Base-by-base conservation (phyloP, 2,888 invertebrate species). In the Oscheius sp. region DNA sequence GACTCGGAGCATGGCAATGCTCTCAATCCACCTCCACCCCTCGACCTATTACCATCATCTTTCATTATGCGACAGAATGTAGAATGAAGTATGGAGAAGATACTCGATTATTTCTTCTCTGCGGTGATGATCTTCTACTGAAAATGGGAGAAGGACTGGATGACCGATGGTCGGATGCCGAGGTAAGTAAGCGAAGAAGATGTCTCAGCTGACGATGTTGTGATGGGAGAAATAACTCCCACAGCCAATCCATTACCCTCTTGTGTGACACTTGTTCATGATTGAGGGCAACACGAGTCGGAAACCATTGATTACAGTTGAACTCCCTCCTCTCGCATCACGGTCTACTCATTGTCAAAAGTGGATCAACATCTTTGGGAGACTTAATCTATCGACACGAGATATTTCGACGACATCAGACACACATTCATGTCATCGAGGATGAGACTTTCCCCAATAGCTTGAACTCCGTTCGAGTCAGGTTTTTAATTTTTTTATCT, bases 381-480 rank as follows among this genome's bases (percentile, higher is more conserved):
- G 33, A 54, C 17, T 20, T 36, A 2, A 64, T 68, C 50, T 68
- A 68, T 28, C 45, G 45, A 6, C 51, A 45, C 26, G 63, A 68
- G 22, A 36, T 64, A 6, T 57, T 68, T 20, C 44, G 68, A 5
- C 67, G 38, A 12, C 44, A 68, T 56, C 68, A 68, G 56, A 45
- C 44, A 9, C 44, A 64, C 33, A 68, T 68, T 24, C 57, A 45
- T 28, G 12, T 68, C 2, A 63, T 68, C 28, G 68, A 68, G 30
- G 68, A 68, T 33, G 68, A 68, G 20, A 68, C 68, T 2, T 68
- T 56, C 47, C 68, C 68, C 1, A 63, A 51, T 32, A 32, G 56
- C 33, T 14, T 56, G 1, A 45, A 47, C 17, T 68, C 68, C 2
- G 45, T 30, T 1, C 51, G 63, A 51, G 45, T 68, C 44, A 51